phyloP scores from a whole-genome alignment of 2,888 invertebrate genomes.

The Coleophora flavipennella region DNA sequence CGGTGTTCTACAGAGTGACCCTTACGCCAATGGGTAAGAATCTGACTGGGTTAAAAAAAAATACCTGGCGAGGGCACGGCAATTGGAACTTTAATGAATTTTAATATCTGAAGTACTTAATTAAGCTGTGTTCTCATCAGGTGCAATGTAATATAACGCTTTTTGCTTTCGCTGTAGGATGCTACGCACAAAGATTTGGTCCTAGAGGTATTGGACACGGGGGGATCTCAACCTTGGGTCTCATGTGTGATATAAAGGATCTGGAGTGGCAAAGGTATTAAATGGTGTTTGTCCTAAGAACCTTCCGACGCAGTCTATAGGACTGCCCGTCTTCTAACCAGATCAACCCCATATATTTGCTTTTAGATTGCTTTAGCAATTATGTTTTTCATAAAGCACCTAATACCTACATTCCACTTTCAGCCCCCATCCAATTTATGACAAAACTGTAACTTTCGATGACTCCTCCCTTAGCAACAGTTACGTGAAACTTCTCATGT shows the following conservation, averaged over 20 bases:
- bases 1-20: constrained; percentile 93
- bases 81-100: constrained; percentile 15
- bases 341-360: constrained; percentile 35
- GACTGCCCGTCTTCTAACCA: constrained; percentile 22
- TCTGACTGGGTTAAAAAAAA: constrained; percentile 36
- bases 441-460: constrained; percentile 2
- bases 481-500: constrained; percentile 55
- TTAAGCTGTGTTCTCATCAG: constrained; percentile 47
- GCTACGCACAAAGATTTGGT: constrained; percentile 96
- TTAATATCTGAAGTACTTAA: not conserved
- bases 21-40: constrained; percentile 85
- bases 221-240: constrained; percentile 87
- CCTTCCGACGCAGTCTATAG: constrained; percentile 34
- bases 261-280: constrained; percentile 80
- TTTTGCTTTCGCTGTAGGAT: constrained; percentile 79
- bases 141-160: constrained; percentile 43
- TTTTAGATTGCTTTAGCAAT: constrained; percentile 50
- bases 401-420: constrained; percentile 21
- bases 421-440: constrained; percentile 16
- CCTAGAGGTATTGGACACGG: constrained; percentile 95
- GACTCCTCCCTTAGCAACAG: constrained; percentile 18
- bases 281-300: constrained; percentile 25
- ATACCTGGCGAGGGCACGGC: constrained; percentile 55
- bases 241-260: constrained; percentile 89
- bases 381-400: not conserved